Percentiles rank a stretch among this genome's conserved stretches.
phyloP scores from a whole-genome alignment of 2,888 invertebrate genomes.

The Hetaerina titia region DNA sequence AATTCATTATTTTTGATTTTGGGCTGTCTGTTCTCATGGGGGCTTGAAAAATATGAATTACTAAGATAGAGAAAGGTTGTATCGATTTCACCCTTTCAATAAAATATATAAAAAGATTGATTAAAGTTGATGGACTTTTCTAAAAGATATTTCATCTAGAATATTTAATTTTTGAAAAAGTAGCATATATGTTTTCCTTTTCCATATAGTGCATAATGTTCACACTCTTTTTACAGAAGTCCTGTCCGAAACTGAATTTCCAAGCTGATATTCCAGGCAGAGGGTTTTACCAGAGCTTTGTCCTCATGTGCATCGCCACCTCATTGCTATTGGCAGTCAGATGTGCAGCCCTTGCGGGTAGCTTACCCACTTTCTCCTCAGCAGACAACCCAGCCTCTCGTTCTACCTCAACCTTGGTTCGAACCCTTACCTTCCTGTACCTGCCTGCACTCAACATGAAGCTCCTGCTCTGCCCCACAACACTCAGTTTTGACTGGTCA shows the following conservation, averaged over 20 bases:
- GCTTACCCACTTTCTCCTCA: conserved; percentile 77
- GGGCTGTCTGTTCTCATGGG: too few species aligned
- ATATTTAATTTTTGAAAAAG: neutral
- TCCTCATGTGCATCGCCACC: neutral
- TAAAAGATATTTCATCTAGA: neutral
- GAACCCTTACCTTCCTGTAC: conserved; percentile 77
- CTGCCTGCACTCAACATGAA: conserved; percentile 78
- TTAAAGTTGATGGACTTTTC: too few species aligned
- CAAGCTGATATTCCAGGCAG: neutral
- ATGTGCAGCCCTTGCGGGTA: conserved; percentile 77
- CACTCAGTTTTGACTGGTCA: conserved; percentile 98
- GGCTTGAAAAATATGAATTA: too few species aligned
- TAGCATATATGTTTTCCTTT: neutral
- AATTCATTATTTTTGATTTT: too few species aligned
- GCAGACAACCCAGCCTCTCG: conserved; percentile 79
- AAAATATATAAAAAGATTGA: too few species aligned
- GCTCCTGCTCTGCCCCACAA: conserved; percentile 86
- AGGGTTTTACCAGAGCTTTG: conserved; percentile 21
- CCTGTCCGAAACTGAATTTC: neutral
- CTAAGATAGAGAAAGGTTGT: too few species aligned
- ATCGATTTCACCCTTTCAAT: too few species aligned
- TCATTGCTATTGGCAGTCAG: conserved; percentile 75
- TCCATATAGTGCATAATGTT: neutral
- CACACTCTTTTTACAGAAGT: conserved; percentile 36
- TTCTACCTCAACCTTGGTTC: conserved; percentile 75